Evolutionary conservation across 1,140 invertebrate genomes (phyloP).

Genomic region (Gyrodactylus bullatarudis): DNA sequence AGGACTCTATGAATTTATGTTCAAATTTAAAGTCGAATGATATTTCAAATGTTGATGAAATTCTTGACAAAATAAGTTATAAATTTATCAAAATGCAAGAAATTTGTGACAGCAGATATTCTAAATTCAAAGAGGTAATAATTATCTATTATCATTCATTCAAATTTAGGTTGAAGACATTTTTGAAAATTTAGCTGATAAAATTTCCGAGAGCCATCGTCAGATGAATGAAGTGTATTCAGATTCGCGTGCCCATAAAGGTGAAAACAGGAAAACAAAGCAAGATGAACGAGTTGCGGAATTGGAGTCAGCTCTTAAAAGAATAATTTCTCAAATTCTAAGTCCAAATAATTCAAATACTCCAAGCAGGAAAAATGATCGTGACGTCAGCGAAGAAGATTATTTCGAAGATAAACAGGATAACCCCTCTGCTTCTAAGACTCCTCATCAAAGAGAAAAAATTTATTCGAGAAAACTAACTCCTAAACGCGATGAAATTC

Average conservation of each 20-base stretch:
- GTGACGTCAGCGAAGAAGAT: too few species aligned
- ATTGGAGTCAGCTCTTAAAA: background rate
- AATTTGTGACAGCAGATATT: background rate
- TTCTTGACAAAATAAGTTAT: background rate
- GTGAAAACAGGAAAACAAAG: background rate
- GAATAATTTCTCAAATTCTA: background rate
- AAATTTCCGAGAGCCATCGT: background rate
- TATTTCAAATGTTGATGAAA: background rate
- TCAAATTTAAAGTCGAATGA: background rate
- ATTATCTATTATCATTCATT: background rate
- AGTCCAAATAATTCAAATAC: too few species aligned
- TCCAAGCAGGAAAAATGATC: too few species aligned
- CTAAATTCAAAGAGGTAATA: background rate
- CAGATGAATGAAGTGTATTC: background rate
- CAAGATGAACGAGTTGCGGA: background rate
- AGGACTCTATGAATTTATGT: background rate
- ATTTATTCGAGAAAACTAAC: too few species aligned
- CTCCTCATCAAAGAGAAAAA: too few species aligned
- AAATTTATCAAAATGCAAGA: background rate
- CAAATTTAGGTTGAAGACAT: background rate
- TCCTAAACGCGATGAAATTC: too few species aligned
- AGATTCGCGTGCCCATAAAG: background rate
- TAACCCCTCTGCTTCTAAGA: too few species aligned
- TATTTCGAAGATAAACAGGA: too few species aligned
- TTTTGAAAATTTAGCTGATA: background rate